Base-by-base conservation (phyloP, 2,888 invertebrate species). In the Archaeoteleia sp. region DNA sequence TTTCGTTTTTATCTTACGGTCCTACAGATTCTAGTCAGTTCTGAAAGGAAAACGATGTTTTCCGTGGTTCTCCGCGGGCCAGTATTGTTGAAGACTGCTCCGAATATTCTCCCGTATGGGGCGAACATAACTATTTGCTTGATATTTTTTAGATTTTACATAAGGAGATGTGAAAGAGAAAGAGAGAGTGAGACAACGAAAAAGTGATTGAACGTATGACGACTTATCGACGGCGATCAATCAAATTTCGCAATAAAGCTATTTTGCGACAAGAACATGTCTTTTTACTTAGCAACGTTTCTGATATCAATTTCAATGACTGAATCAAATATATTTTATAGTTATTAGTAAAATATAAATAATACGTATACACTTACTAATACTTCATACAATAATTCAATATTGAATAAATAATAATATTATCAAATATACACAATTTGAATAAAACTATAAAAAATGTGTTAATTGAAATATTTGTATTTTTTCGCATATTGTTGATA, bases 21-120 rank as follows among this genome's bases (percentile, higher is more conserved):
- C 61, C 66, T 68, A 49, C 48, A 54, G 49, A 66, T 65, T 45
- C 67, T 71, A 73, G 71, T 74, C 72, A 71, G 71, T 81, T 79
- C 79, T 83, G 80, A 83, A 78, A 83, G 83, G 80, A 74, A 84
- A 84, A 81, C 75, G 82, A 72, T 84, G 82, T 82, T 79, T 79
- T 74, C 69, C 54, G 72, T 62, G 77, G 75, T 75, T 74, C 76
- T 73, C 74, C 75, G 74, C 73, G 74, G 75, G 75, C 74, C 75
- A 67, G 74, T 29, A 42, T 60, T 45, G 32, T 75, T 76, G 74
- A 75, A 73, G 67, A 68, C 69, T 73, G 58, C 62, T 45, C 67
- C 53, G 69, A 72, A 74, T 77, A 75, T 74, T 70, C 74, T 5
- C 55, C 70, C 75, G 70, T 72, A 72, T 65, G 51, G 51, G 73